Evolutionary conservation across 2,888 invertebrate genomes (phyloP), one percentile per base, ranked within the genome.

Genomic region (Ophion ellenae): DNA sequence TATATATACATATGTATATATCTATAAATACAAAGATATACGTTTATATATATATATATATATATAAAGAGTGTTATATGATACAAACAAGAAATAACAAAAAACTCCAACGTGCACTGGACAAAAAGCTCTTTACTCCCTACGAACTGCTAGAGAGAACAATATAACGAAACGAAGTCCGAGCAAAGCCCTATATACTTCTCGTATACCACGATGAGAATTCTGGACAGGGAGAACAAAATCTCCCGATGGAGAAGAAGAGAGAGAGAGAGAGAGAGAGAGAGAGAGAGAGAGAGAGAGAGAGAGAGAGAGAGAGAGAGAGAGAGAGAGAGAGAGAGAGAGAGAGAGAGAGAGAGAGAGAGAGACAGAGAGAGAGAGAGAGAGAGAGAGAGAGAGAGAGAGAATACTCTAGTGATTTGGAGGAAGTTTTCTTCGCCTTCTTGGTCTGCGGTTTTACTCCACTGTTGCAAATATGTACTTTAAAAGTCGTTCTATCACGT

Each of bases 401-500:
- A 78, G 67, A 76, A 83, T 77, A 81, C 84, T 83, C 78, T 57
- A 59, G 47, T 61, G 53, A 79, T 80, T 77, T 69, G 66, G 14
- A 69, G 32, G 71, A 61, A 71, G 76, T 53, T 85, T 83, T 81
- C 57, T 80, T 76, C 71, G 67, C 69, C 64, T 80, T 76, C 76
- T 66, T 67, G 73, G 70, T 71, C 47, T 67, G 71, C 66, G 70
- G 40, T 83, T 47, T 40, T 20, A 24, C 57, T 59, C 36, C 63
- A 20, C 67, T 61, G 73, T 70, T 83, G 45, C 85, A 87, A 87
- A 85, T 86, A 81, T 84, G 85, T 85, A 84, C 82, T 86, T 82
- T 87, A 70, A 77, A 80, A 84, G 83, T 80, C 75, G 82, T 84
- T 86, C 76, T 71, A 47, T 45, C 11, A 69, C 24, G 53, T 24